Base-by-base conservation (phyloP, 2,888 invertebrate species). In the Coenonympha arcania region DNA sequence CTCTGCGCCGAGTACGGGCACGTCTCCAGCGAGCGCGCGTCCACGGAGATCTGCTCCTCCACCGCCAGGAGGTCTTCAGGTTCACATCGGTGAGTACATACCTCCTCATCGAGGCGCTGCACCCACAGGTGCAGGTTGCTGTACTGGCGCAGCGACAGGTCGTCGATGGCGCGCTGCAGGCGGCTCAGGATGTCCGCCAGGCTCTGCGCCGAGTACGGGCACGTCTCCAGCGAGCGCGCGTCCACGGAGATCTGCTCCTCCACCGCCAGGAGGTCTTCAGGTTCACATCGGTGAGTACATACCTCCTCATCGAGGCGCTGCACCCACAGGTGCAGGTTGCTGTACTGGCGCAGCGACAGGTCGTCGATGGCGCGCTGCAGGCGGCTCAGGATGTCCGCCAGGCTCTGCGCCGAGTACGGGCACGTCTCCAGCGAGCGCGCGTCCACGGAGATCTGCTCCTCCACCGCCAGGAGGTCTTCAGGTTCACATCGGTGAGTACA, bases 301-400 rank as follows among this genome's bases (percentile, higher is more conserved):
- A 90, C 90, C 88, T 98, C 96, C 73, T 98, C 95, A 74, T 99
- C 99, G 2, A 99, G 88, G 11, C 95, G 91, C 57, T 93, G 92
- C 28, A 99, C 98, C 99, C 99, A 99, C 69, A 96, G 92, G 70
- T 95, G 95, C 61, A 99, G 86, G 80, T 99, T 99, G 51, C 99
- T 98, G 87, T 98, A 99, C 74, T 98, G 98, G 48, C 98, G 93
- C 59, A 99, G 87, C 11, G 97, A 96, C 8, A 99, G 88, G 74
- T 98, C 98, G 76, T 99, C 99, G 31, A 99, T 98, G 19, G 97
- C 95, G 69, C 98, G 96, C 83, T 99, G 99, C 62, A 99, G 93
- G 68, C 97, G 95, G 4, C 92, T 91, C 28, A 99, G 86, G 63
- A 99, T 98, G 67, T 98, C 98, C 0, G 94, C 93, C 72, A 99